Evolutionary conservation across 1,140 invertebrate species (phyloP).

Genomic region (Drosophila navojoa): DNA sequence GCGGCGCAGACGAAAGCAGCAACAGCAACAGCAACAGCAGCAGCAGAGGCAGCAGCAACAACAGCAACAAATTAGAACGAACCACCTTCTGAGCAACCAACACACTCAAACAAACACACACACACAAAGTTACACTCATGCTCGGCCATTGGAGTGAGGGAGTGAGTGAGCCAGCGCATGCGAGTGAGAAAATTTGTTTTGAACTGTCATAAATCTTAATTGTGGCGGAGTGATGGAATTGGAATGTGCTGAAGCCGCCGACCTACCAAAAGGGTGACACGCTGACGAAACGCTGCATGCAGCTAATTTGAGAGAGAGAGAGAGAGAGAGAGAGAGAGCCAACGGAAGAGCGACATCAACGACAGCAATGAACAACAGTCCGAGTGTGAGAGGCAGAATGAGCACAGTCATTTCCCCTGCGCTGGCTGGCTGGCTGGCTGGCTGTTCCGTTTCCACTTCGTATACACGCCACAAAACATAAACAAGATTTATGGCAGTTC

Average conservation of each 20-base stretch:
- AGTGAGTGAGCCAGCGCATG: slow-evolving; percentile 62
- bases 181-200: slow-evolving; percentile 77
- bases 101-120: slow-evolving; percentile 27
- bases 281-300: slow-evolving; percentile 53
- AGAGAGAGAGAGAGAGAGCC: slow-evolving; percentile 1
- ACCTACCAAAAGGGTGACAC: slow-evolving; percentile 48
- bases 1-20: slow-evolving; percentile 16
- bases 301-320: slow-evolving; percentile 44
- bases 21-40: slow-evolving; percentile 33
- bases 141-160: slow-evolving; percentile 19
- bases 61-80: slow-evolving; percentile 66
- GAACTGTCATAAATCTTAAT: slow-evolving; percentile 83
- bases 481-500: slow-evolving; percentile 62
- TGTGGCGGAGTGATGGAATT: slow-evolving; percentile 77
- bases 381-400: slow-evolving; percentile 1
- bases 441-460: slow-evolving; percentile 59
- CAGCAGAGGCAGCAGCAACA: slow-evolving; percentile 28
- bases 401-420: slow-evolving; percentile 44
- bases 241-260: slow-evolving; percentile 48
- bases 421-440: slow-evolving; percentile 35
- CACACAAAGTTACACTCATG: slow-evolving; percentile 17
- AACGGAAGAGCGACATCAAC: neutral
- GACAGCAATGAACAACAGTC: neutral
- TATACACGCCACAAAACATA: slow-evolving; percentile 48
- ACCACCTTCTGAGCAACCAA: slow-evolving; percentile 35